Conservation (phyloP, 1,140 invertebrate species). For the Cardiocondyla obscurior region DNA sequence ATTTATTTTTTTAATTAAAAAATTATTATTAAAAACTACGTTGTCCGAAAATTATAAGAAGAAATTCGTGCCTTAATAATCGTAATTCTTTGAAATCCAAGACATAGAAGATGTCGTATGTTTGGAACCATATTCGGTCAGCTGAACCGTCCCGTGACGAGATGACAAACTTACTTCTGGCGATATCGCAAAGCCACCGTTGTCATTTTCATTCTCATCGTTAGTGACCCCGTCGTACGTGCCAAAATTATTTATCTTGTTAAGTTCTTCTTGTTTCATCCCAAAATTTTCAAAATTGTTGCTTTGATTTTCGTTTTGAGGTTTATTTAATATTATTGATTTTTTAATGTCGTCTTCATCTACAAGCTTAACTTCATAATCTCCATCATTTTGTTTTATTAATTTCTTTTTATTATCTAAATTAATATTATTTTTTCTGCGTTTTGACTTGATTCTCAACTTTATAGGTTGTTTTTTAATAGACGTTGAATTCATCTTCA, state of each 20-base stretch:
- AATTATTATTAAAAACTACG: not conserved
- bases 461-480: not conserved
- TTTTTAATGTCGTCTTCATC: slow-evolving; percentile 64
- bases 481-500: not conserved
- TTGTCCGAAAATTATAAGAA: not conserved
- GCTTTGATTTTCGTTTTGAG: slow-evolving; percentile 47
- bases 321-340: slow-evolving; percentile 50
- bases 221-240: slow-evolving; percentile 29
- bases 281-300: not conserved
- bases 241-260: slow-evolving; percentile 53
- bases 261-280: not conserved
- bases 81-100: slow-evolving; percentile 73
- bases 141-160: slow-evolving; percentile 48
- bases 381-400: not conserved
- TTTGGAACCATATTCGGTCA: slow-evolving; percentile 67
- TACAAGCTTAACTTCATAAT: slow-evolving; percentile 31
- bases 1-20: not conserved
- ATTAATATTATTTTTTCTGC: slow-evolving; percentile 7
- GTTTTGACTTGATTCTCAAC: not conserved
- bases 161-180: slow-evolving; percentile 67
- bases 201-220: slow-evolving; percentile 16
- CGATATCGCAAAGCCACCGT: slow-evolving; percentile 7
- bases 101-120: slow-evolving; percentile 69
- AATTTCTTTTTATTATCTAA: not conserved
- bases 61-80: slow-evolving; percentile 57